Evolutionary conservation across 2,113 vertebrate genomes (phyloP), one percentile per base, ranked within the genome.

Genomic region (Procavia capensis): DNA sequence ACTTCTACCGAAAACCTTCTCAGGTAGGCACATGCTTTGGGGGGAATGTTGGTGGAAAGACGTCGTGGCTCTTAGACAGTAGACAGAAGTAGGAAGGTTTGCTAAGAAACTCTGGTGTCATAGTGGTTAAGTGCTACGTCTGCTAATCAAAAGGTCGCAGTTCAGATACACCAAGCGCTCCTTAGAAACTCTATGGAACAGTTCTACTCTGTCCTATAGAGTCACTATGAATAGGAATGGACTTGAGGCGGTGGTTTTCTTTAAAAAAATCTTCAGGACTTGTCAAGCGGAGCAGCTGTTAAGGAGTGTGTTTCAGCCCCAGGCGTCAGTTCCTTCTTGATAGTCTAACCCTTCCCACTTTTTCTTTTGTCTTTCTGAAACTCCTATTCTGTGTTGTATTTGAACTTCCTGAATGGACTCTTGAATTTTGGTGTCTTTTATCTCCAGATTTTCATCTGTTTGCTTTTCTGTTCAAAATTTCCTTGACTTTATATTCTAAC

Each of bases 1-100:
- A 97, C 95, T 99, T 99, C 89, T 99, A 98, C 96, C 98, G 98
- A 80, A 98, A 98, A 93, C 97, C 97, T 43, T 74, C 92, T 13
- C 96, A 96, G 95, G 97, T 95, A 36, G 36, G 93, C 20, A 29
- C 41, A 39, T 36, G 59, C 82, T 88, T 74, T 64, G 54, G 14
- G 85, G 54, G 39, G 34, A 57, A 74, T 50, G 36, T 34, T 5
- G 64, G n/a, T 90, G 83, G 82, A 66, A 43, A 68, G 50, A 47
- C 70, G 75, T 39, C 7, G 39, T 25, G 63, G 66, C 8, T 61
- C 3, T 81, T 54, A 59, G 43, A 27, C 17, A 59, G 6, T 16
- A 59, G 61, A 25, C 57, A 70, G 36, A n/a, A n/a, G n/a, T n/a
- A n/a, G n/a, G n/a, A n/a, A n/a, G n/a, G n/a, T n/a, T n/a, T n/a